Evolutionary conservation across 2,888 invertebrate species (phyloP).

Genomic region (Caenorhabditis sp.): DNA sequence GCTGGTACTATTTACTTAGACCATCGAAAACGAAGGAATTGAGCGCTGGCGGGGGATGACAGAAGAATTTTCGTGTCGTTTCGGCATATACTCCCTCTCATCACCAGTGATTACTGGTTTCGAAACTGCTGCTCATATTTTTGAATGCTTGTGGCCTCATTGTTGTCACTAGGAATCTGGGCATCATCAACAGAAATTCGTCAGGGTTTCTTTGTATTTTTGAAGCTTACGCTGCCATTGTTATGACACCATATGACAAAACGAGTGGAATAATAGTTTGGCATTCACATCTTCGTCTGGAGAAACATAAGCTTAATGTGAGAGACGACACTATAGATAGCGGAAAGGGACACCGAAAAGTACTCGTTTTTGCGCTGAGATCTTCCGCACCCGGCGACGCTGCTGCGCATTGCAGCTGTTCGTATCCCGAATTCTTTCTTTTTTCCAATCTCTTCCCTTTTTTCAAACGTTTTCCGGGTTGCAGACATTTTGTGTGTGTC

Average conservation of each 20-base stretch:
- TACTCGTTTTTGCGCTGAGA: slow-evolving; percentile 60
- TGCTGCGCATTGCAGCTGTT: slow-evolving; percentile 45
- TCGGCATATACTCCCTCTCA: slow-evolving; percentile 27
- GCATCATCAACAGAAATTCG: background rate
- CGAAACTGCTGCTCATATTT: slow-evolving; percentile 33
- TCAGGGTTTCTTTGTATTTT: background rate
- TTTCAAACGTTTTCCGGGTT: slow-evolving; percentile 21
- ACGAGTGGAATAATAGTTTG: slow-evolving; percentile 12
- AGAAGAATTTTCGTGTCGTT: slow-evolving; percentile 41
- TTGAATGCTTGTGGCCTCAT: background rate
- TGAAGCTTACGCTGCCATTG: background rate
- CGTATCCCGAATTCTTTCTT: slow-evolving; percentile 31
- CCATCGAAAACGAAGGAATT: slow-evolving; percentile 50
- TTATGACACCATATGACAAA: background rate
- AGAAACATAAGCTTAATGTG: slow-evolving; percentile 29
- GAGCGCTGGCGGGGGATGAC: slow-evolving; percentile 33
- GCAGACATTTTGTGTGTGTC: background rate
- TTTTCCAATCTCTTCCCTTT: slow-evolving; percentile 5
- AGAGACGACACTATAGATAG: slow-evolving; percentile 44
- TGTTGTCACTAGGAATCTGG: slow-evolving; percentile 8
- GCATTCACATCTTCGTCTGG: slow-evolving; percentile 16
- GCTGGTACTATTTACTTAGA: slow-evolving; percentile 54
- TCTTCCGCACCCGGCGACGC: slow-evolving; percentile 33
- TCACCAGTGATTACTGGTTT: slow-evolving; percentile 42
- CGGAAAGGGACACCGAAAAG: slow-evolving; percentile 48